phyloP scores from a whole-genome alignment of 2,113 vertebrate species.

The Myodes glareolus region DNA sequence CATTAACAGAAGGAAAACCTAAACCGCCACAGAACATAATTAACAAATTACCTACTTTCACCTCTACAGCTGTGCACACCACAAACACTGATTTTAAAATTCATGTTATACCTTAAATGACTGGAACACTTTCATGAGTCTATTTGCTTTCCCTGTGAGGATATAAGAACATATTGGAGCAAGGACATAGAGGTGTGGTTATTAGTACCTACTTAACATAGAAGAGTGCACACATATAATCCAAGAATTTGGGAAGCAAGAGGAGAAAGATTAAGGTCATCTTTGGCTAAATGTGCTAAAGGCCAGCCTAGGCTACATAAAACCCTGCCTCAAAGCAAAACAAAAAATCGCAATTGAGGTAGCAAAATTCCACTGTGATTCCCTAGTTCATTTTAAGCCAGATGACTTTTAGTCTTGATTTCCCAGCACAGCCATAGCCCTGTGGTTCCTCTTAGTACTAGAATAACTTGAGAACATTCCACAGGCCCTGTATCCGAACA shows the following conservation, averaged over 20 bases:
- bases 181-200: background rate
- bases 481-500: background rate
- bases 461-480: background rate
- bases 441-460: background rate
- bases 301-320: background rate
- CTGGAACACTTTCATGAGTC: background rate
- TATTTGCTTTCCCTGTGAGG: background rate
- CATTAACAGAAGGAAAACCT: background rate
- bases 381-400: background rate
- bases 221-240: background rate
- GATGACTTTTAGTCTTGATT: background rate
- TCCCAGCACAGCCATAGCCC: no score
- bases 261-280: background rate
- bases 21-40: background rate
- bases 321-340: background rate
- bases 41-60: conserved; percentile 14
- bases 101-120: background rate
- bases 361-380: background rate
- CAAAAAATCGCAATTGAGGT: background rate
- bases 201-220: background rate
- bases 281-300: no score
- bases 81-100: conserved; percentile 21
- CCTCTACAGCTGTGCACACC: background rate
- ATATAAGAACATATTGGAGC: background rate
- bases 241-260: background rate